Conservation (phyloP, 2,888 invertebrate species). For the Plemyria rubiginata region DNA sequence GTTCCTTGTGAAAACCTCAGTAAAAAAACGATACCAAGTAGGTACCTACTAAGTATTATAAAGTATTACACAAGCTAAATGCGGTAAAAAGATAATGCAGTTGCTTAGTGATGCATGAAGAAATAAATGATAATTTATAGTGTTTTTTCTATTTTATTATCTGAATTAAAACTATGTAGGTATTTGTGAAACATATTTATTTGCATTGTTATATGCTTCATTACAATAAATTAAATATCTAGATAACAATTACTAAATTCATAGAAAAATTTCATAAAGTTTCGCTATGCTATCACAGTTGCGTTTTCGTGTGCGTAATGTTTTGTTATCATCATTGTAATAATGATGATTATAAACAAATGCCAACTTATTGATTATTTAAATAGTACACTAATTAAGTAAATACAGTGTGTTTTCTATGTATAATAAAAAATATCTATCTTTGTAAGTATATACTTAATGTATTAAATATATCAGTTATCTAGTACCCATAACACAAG, state of each 20-base stretch:
- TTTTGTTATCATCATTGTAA: background rate
- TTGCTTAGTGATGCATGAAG: slow-evolving; percentile 1
- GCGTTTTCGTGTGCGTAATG: slow-evolving; percentile 1
- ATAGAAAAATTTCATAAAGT: slow-evolving; percentile 19
- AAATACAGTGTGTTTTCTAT: too few relatives aligned
- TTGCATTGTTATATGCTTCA: too few relatives aligned
- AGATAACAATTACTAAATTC: slow-evolving; percentile 14
- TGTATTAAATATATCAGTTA: too few relatives aligned
- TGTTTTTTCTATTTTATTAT: background rate
- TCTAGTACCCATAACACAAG: too few relatives aligned
- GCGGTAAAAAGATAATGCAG: slow-evolving; percentile 1
- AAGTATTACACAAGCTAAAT: background rate
- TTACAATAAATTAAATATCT: too few relatives aligned
- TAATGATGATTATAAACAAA: too few relatives aligned
- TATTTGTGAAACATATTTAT: background rate
- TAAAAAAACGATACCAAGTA: too few relatives aligned
- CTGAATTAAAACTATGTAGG: background rate
- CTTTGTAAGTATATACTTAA: too few relatives aligned
- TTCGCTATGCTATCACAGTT: background rate
- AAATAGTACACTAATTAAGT: too few relatives aligned
- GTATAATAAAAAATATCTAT: too few relatives aligned
- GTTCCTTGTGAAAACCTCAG: too few relatives aligned
- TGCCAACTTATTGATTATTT: background rate
- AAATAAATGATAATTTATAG: slow-evolving; percentile 1
- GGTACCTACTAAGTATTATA: too few relatives aligned